Conservation (phyloP, 2,113 vertebrate species). For the Xerus inauris region DNA sequence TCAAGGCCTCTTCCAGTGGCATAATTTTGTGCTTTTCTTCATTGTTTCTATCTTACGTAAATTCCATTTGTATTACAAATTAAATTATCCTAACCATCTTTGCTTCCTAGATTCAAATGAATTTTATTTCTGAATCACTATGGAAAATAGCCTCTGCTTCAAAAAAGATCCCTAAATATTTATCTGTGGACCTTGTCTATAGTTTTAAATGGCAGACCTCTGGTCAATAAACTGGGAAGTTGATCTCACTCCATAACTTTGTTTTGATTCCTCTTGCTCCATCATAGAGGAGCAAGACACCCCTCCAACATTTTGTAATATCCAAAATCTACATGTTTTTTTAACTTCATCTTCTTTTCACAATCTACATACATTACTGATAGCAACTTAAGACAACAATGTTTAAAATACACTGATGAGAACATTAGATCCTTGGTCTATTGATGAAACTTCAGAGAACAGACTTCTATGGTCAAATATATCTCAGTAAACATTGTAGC, state of each 20-base stretch:
- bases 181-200: background rate
- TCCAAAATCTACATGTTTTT: background rate
- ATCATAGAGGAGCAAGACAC: background rate
- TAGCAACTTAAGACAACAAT: background rate
- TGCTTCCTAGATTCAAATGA: background rate
- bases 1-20: background rate
- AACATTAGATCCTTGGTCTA: background rate
- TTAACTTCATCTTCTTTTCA: constrained; percentile 39
- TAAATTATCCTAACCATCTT: background rate
- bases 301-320: background rate
- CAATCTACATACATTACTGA: background rate
- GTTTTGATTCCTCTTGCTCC: background rate
- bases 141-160: background rate
- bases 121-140: constrained; percentile 27
- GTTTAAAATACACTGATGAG: background rate
- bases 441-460: background rate
- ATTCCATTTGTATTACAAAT: constrained; percentile 6
- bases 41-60: constrained; percentile 27
- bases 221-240: background rate
- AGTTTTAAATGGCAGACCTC: background rate
- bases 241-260: background rate
- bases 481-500: background rate
- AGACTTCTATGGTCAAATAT: background rate
- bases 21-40: background rate
- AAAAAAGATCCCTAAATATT: background rate